Conservation (phyloP, 2,113 vertebrate genomes). For the Triplophysa dalaica region DNA sequence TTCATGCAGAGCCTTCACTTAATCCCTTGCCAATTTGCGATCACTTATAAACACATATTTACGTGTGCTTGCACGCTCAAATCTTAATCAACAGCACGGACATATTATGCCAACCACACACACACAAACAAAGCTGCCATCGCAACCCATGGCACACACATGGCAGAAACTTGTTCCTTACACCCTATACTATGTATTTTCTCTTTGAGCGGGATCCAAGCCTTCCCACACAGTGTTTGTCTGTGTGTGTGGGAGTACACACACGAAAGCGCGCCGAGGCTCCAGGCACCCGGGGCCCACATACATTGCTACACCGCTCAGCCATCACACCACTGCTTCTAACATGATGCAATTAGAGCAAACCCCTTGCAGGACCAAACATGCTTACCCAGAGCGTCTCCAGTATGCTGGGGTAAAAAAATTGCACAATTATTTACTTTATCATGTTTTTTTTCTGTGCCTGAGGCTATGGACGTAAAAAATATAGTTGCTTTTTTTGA, state of each 20-base stretch:
- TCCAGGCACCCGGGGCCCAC: constrained; percentile 57
- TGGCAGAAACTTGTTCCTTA: constrained; percentile 17
- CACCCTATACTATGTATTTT: not conserved
- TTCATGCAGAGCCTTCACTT: constrained; percentile 30
- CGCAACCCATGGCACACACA: constrained; percentile 27
- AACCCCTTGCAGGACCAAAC: constrained; percentile 36
- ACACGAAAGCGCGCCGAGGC: constrained; percentile 37
- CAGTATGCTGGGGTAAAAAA: constrained; percentile 40
- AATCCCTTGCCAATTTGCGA: constrained; percentile 30
- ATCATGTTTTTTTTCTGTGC: not conserved
- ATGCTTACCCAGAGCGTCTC: constrained; percentile 59
- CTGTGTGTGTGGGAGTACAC: constrained; percentile 64
- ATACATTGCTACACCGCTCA: constrained; percentile 28
- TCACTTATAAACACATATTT: constrained; percentile 25
- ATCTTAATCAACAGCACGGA: constrained; percentile 9
- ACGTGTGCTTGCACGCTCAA: constrained; percentile 29
- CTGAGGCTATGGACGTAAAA: constrained; percentile 1
- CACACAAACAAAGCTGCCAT: constrained; percentile 23
- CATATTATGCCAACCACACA: not conserved
- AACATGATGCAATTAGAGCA: constrained; percentile 42
- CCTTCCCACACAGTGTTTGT: constrained; percentile 60
- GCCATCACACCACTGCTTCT: constrained; percentile 5
- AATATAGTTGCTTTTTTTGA: constrained; percentile 2
- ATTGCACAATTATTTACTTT: constrained; percentile 17
- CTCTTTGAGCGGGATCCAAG: constrained; percentile 62